Base-by-base conservation (phyloP, 2,888 invertebrate species). In the Parnassius orleans region DNA sequence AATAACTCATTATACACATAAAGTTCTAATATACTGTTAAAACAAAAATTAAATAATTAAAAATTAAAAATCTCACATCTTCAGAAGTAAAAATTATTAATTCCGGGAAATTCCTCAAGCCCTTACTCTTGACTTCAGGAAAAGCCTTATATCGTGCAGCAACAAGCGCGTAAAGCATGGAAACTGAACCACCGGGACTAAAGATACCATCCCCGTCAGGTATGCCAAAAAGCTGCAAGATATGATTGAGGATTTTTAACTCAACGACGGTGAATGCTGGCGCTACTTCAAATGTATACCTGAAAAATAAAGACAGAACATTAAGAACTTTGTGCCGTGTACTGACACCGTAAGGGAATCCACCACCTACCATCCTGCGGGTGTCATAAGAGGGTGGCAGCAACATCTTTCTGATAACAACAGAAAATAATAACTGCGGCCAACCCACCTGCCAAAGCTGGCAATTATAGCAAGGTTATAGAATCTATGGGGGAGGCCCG, bases 251-350 rank as follows among this genome's bases (percentile, higher is more conserved):
- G 1, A 96, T 85, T 73, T 94, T 93, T 53, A 93, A 86, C 79
- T 97, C 97, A 63, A 95, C 93, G 1, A 97, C 84, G 0, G 95
- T 95, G 76, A 96, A 96, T 0, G 95, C 95, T 24, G 96, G 96
- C 0, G 94, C 95, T 12, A 96, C 96, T 85, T 97, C 97, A 74
- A 93, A 96, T 0, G 97, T 96, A 75, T 96, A 95, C 65, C 95
- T 95, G 78, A 12, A 84, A 79, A 60, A 24, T 41, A 19, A n/a
- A 58, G 11, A 33, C 7, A 33, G 1, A 33, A 33, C 7, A 33
- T 33, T 33, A 33, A 33, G 33, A 33, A 33, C 33, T 33, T 33
- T 33, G 33, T 33, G 7, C 7, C 33, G 0, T 7, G 33, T 33
- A 33, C 5, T 33, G 5, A 1, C 7, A 7, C 1, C 33, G 33